These are phyloP conservation scores for Dendroctonus ponderosae DNA, from an alignment of 1,140 invertebrate genomes.

Conservation along the genomic window DNA sequence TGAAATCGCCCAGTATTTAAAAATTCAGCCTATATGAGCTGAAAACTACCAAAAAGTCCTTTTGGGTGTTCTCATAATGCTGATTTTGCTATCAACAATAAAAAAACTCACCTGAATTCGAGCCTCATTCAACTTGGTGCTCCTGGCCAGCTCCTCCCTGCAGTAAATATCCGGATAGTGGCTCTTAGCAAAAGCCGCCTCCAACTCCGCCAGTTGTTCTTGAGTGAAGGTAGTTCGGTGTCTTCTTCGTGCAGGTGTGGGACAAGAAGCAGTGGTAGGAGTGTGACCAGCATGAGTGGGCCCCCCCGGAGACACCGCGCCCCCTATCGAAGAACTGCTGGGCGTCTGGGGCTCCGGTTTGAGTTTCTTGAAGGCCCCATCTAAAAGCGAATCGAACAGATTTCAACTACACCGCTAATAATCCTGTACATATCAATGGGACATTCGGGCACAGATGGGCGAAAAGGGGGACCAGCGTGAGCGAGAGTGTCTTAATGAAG, in stretches of 20 bases:
- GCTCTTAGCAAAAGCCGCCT: conserved; percentile 98
- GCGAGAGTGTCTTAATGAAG: conserved; percentile 45
- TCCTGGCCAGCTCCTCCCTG: conserved; percentile 96
- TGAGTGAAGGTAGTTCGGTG: conserved; percentile 98
- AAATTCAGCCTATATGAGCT: no score
- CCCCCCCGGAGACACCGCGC: conserved; percentile 52
- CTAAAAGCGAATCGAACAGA: conserved; percentile 53
- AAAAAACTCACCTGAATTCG: conserved; percentile 90
- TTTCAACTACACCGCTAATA: not conserved
- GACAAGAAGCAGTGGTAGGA: conserved; percentile 88
- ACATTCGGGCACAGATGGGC: no score
- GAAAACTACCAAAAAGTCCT: no score
- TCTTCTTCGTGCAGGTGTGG: conserved; percentile 89
- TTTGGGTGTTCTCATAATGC: no score
- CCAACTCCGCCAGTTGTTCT: conserved; percentile 99
- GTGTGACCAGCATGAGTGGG: conserved; percentile 78
- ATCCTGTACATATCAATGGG: no score
- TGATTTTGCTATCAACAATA: no score
- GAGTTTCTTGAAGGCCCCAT: conserved; percentile 96
- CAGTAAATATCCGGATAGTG: conserved; percentile 99
- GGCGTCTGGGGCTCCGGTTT: conserved; percentile 80
- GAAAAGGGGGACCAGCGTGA: not conserved
- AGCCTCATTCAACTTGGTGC: conserved; percentile 99
- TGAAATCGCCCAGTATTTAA: no score
- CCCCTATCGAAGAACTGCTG: conserved; percentile 56